Percentiles rank a stretch among this genome's conserved stretches.
Conservation (phyloP, 2,113 vertebrate genomes). For the Amphilophus citrinellus region DNA sequence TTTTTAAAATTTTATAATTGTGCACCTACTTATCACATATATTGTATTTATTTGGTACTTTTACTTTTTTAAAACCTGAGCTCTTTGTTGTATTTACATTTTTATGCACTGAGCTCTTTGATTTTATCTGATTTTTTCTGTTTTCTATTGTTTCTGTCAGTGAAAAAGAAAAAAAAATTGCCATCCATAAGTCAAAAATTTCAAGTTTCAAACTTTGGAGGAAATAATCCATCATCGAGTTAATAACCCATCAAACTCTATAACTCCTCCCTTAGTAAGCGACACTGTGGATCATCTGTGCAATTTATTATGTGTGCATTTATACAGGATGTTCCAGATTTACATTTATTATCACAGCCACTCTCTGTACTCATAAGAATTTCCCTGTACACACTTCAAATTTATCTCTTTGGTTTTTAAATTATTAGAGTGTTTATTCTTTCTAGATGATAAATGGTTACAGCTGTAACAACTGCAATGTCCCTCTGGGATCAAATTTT, state of each 20-base stretch:
- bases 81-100: neutral
- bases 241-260: neutral
- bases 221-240: neutral
- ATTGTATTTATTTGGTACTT: neutral
- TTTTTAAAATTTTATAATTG: neutral
- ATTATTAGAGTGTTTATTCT: too few species aligned
- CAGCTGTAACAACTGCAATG: too few species aligned
- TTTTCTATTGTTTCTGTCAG: neutral
- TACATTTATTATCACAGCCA: too few species aligned
- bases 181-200: neutral
- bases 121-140: neutral
- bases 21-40: neutral
- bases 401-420: too few species aligned
- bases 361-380: too few species aligned
- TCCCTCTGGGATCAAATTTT: too few species aligned
- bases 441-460: too few species aligned
- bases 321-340: too few species aligned
- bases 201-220: neutral
- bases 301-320: too few species aligned
- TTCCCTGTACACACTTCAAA: too few species aligned
- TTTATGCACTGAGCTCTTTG: neutral
- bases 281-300: too few species aligned
- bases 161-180: neutral
- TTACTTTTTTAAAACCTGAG: neutral
- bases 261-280: neutral